Evolutionary conservation across 1,140 invertebrate species (phyloP), one percentile per base, ranked within the genome.

Genomic region (Papilio glaucus): DNA sequence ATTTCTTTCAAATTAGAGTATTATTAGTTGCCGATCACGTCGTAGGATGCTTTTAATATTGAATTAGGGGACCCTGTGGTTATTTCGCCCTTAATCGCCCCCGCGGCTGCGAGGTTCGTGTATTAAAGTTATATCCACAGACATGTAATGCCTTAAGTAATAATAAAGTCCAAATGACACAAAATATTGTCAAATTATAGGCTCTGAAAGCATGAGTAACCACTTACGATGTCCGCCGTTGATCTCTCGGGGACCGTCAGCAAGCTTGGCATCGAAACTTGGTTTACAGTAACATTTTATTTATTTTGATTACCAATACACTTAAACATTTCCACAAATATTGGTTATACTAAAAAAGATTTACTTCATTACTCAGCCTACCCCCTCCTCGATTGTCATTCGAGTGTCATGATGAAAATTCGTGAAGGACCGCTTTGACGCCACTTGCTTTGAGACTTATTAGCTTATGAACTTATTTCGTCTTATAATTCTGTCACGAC

Each of bases 141-240:
- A 86, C 83, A 72, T 83, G 90, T 91, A 90, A 93, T 91, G 85
- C 77, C 87, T 82, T 89, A 90, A 89, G 88, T 91, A 92, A 92
- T 91, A 91, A 90, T 89, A 91, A 93, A 88, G 85, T 82, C 88
- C 85, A 91, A 93, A 91, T 93, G 90, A 93, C 89, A 93, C 91
- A 93, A 91, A 93, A 91, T 93, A 93, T 93, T 93, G 91, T 93
- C 91, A 93, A 93, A 93, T 93, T 93, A 93, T 93, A 91, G 88
- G 84, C 84, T 91, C 85, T 89, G 89, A 89, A 91, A 89, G 86
- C 85, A 91, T 89, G 90, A 90, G 89, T 83, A 86, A 90, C 90
- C 90, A 92, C 90, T 92, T 90, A 92, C 85, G 78, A 74, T 79
- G 88, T 85, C 85, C 82, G 85, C 82, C 72, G 88, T 81, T 89